Conservation (phyloP, 2,113 vertebrate species). For the Phalacrocorax carbo region DNA sequence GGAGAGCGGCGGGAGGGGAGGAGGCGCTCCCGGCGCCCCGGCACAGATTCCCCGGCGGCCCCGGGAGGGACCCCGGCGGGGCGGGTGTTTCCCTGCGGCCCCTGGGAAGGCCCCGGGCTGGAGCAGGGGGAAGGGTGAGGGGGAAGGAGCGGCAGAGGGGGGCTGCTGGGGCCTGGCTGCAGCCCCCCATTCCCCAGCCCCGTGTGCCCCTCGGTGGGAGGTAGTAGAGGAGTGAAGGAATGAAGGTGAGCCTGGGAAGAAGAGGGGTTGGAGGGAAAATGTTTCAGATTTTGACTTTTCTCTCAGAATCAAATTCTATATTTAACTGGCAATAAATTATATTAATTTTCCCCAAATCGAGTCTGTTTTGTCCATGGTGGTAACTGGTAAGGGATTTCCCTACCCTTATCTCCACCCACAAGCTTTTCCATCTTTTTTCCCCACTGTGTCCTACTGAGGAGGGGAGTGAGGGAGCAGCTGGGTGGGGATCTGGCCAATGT, state of each 20-base stretch:
- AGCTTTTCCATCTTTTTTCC: not conserved
- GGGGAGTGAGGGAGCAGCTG: accelerated
- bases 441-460: accelerated
- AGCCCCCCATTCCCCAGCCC: accelerated
- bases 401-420: accelerated
- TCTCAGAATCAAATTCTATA: not conserved
- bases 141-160: accelerated
- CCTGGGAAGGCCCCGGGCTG: not conserved
- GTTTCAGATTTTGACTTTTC: not conserved
- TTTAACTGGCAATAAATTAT: not conserved
- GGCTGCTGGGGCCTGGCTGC: accelerated
- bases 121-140: accelerated
- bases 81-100: too few species aligned
- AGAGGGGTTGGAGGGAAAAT: accelerated
- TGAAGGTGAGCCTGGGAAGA: not conserved
- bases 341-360: not conserved
- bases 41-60: too few species aligned
- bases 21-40: too few species aligned
- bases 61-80: too few species aligned
- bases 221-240: accelerated
- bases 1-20: too few species aligned
- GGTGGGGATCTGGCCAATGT: accelerated
- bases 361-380: not conserved
- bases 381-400: not conserved
- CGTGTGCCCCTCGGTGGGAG: accelerated